Base-by-base conservation (phyloP, 2,797 vertebrate species). In the Pangasius larnaudii region DNA sequence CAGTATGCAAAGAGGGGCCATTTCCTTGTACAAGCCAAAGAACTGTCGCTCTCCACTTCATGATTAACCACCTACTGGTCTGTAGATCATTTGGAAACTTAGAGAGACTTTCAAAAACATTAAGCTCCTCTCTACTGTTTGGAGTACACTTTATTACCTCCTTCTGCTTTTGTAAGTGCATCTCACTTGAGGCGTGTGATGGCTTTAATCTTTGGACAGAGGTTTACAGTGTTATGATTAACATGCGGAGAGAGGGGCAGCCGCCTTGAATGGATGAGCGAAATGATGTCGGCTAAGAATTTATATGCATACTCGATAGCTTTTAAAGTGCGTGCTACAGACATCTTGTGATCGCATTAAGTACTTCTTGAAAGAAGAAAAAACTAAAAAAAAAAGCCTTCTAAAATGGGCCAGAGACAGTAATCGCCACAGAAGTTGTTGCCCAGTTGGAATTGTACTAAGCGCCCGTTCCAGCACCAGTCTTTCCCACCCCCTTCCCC, bases 261-360 rank as follows among this genome's bases (percentile, higher is more conserved):
- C 91, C 89, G 83, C 85, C 86, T 88, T 85, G 87, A 91, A 61
- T 77, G 72, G 53, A 91, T 84, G 85, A 42, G 90, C 71, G 89
- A 83, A 89, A 89, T 91, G 84, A 91, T 92, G 92, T 93, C 91
- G 89, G 84, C 85, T 78, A 69, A 85, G 88, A 92, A 94, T 94
- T 90, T 87, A 92, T 92, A 93, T 91, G 92, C 92, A 91, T 91
- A 84, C 90, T 91, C 91, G 89, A 95, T 92, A 92, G 91, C 92
- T 94, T 94, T 95, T 94, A 94, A 94, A 94, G 93, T 93, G 93
- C 91, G 92, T 90, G 92, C 91, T 88, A 91, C 90, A 91, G 91
- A 93, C 92, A 92, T 92, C 88, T 93, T 84, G 88, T 92, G 90
- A 91, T 91, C 78, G 91, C 88, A 89, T 92, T 92, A 91, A 92